A percentile compares a stretch with the other conserved stretches of the same genome.
Conservation (phyloP, 1,140 invertebrate genomes). For the Bombus confusus region DNA sequence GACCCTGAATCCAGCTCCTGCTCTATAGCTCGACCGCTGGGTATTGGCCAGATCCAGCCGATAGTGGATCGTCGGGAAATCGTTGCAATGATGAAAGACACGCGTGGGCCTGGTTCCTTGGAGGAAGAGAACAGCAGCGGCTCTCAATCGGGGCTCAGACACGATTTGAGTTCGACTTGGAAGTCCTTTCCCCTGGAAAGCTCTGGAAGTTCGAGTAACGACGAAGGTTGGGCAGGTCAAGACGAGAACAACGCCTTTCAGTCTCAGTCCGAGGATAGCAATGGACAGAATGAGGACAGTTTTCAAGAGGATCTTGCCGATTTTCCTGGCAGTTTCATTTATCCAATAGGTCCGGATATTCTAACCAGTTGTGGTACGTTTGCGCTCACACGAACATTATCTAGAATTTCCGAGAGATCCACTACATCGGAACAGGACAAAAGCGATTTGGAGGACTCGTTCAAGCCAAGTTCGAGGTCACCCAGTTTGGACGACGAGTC, state of each 20-base stretch:
- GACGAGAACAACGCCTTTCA: constrained; percentile 85
- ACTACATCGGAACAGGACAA: constrained; percentile 92
- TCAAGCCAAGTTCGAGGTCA: constrained; percentile 90
- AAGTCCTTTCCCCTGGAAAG: constrained; percentile 91
- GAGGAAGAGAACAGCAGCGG: constrained; percentile 86
- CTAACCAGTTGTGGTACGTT: constrained; percentile 88
- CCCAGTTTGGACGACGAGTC: constrained; percentile 93
- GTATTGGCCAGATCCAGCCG: constrained; percentile 86
- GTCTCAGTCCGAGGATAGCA: constrained; percentile 84
- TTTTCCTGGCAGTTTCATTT: constrained; percentile 88
- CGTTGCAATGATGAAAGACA: constrained; percentile 72
- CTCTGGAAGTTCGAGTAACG: constrained; percentile 90
- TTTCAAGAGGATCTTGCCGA: constrained; percentile 89
- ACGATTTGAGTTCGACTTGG: constrained; percentile 89
- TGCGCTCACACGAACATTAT: constrained; percentile 88
- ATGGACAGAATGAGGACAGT: constrained; percentile 85
- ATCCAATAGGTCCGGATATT: constrained; percentile 87
- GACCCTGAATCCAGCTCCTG: constrained; percentile 91
- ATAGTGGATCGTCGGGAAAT: constrained; percentile 78
- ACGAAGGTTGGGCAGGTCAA: constrained; percentile 90
- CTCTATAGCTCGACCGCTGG: constrained; percentile 89
- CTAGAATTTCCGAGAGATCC: constrained; percentile 92
- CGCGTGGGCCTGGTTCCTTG: constrained; percentile 70
- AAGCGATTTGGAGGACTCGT: constrained; percentile 92
- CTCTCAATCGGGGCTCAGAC: constrained; percentile 85